phyloP scores from a whole-genome alignment of 37 sponge, comb jelly and placozoan genomes.

The Diacarnus erythraeanus region DNA sequence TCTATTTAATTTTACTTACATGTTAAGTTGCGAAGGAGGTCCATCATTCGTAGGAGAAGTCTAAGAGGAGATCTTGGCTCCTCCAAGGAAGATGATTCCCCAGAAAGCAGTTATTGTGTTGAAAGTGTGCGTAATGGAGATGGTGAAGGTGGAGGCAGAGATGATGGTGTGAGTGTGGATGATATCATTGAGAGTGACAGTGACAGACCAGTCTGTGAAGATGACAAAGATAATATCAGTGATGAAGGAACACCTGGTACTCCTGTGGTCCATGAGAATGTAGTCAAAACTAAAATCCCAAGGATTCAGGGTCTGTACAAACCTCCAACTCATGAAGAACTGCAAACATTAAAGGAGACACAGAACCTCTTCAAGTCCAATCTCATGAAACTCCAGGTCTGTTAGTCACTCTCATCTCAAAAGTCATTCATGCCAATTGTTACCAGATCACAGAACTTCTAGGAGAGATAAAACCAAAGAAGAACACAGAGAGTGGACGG shows the following conservation, averaged over 20 bases:
- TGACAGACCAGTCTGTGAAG: background rate
- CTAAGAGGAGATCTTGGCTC: background rate
- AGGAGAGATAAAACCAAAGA: slow-evolving; percentile 61
- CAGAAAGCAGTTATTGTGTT: background rate
- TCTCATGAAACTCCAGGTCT: slow-evolving; percentile 81
- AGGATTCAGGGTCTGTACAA: slow-evolving; percentile 62
- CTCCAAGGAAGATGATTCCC: background rate
- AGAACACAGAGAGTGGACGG: background rate
- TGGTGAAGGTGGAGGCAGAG: slow-evolving; percentile 5
- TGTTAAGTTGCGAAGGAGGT: background rate
- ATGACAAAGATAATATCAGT: background rate
- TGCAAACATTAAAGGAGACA: slow-evolving; percentile 77
- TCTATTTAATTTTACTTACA: background rate
- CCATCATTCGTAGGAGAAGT: background rate
- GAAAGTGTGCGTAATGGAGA: background rate
- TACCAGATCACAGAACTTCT: slow-evolving; percentile 81
- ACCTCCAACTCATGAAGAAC: slow-evolving; percentile 83
- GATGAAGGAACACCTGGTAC: background rate
- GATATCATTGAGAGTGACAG: slow-evolving; percentile 3
- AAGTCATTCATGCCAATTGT: slow-evolving; percentile 1
- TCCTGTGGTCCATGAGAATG: background rate
- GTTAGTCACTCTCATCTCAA: too few relatives aligned
- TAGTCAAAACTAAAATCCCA: background rate
- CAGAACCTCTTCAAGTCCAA: slow-evolving; percentile 80
- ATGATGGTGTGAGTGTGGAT: slow-evolving; percentile 21